Conservation (phyloP, 2,113 vertebrate genomes). For the Vanacampus margaritifer region DNA sequence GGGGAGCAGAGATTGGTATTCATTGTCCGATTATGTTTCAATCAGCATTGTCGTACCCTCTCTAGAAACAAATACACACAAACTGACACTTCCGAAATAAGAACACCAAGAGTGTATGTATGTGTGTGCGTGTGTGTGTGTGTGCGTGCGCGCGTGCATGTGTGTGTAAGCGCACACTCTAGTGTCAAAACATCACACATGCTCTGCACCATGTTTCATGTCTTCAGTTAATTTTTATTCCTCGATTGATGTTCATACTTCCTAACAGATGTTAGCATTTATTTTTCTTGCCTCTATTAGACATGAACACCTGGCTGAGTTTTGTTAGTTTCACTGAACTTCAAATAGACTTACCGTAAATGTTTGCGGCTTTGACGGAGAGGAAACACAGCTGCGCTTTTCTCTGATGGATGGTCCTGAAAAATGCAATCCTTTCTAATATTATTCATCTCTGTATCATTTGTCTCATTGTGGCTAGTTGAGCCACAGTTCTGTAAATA, state of each 20-base stretch:
- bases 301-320: not conserved
- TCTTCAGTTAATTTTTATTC: not conserved
- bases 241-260: not conserved
- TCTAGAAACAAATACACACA: slow-evolving; percentile 12
- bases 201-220: not conserved
- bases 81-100: slow-evolving; percentile 11
- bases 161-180: not conserved
- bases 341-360: slow-evolving; percentile 6
- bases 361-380: not conserved
- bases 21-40: slow-evolving; percentile 38
- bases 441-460: slow-evolving; percentile 17
- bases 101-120: slow-evolving; percentile 32
- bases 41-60: slow-evolving; percentile 30
- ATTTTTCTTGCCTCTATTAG: not conserved
- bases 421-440: slow-evolving; percentile 4
- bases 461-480: not conserved
- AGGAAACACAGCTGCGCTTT: not conserved
- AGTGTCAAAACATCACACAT: not conserved
- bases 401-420: slow-evolving; percentile 19
- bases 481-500: too few species aligned
- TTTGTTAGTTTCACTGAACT: not conserved
- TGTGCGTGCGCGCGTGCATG: not conserved
- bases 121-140: not conserved
- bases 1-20: slow-evolving; percentile 35
- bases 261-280: not conserved